phyloP scores from a whole-genome alignment of 2,113 vertebrate species.

The Conger conger region DNA sequence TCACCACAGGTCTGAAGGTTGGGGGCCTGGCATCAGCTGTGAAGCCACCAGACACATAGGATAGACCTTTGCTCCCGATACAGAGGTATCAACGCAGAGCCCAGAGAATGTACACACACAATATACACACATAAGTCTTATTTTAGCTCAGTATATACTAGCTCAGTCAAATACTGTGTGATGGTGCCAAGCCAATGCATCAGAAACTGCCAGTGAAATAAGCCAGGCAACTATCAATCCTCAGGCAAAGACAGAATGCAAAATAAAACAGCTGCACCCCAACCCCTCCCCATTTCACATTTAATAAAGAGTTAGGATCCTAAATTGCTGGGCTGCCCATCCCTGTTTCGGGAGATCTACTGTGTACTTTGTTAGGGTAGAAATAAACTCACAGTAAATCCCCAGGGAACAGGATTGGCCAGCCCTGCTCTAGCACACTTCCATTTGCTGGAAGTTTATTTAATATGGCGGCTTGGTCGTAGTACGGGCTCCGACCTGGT shows the following conservation, averaged over 20 bases:
- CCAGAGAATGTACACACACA: background rate
- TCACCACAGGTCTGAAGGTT: slow-evolving; percentile 5
- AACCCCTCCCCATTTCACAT: background rate
- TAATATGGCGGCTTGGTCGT: slow-evolving; percentile 23
- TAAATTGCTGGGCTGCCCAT: too few species aligned
- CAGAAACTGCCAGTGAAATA: slow-evolving; percentile 28
- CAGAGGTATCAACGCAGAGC: background rate
- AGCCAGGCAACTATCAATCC: background rate
- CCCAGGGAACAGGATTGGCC: too few species aligned
- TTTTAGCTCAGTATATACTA: background rate
- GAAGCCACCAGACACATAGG: background rate
- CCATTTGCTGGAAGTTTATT: too few species aligned
- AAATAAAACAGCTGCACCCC: background rate
- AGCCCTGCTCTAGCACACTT: too few species aligned
- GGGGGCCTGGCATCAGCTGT: background rate
- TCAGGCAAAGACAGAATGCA: background rate
- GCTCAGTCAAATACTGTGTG: slow-evolving; percentile 15
- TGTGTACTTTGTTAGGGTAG: too few species aligned
- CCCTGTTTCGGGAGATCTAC: too few species aligned
- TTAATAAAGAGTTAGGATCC: background rate
- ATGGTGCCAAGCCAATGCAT: slow-evolving; percentile 8
- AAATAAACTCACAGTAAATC: too few species aligned
- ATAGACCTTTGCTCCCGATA: background rate
- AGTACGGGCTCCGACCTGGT: slow-evolving; percentile 20
- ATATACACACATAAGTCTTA: background rate